Evolutionary conservation across 2,113 vertebrate genomes (phyloP), one percentile per base, ranked within the genome.

Genomic region (Rostratula benghalensis): DNA sequence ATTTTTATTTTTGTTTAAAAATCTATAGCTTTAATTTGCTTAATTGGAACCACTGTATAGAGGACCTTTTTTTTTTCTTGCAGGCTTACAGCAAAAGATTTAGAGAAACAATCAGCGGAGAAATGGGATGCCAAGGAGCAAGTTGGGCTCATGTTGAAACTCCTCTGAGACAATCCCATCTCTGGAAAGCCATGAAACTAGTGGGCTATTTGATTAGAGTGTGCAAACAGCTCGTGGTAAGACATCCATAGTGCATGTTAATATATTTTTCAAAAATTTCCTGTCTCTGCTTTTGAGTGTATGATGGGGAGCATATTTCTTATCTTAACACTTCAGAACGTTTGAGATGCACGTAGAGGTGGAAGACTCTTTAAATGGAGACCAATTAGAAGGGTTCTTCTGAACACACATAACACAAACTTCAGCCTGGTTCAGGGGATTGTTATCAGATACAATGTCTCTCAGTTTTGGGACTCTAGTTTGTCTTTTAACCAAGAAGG

Each of bases 401-500:
- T 0, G 1, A 69, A 79, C 48, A n/a, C 46, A 15, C 53, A 24
- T 67, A 63, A 39, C 43, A 27, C 28, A 87, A 83, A 89, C 64
- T 50, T 59, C 68, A 64, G 53, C 50, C 83, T 95, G 81, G 50
- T 68, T 86, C 43, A 59, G 68, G 79, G 93, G 56, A 95, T 41
- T 10, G 0, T 79, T 73, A 46, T 33, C 43, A 60, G 81, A 79
- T n/a, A 67, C 2, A 7, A 21, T n/a, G 43, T 79, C 56, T 70
- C 68, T 81, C 43, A 39, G 9, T 93, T 86, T 71, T 65, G 61
- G 53, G 74, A 60, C 60, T 45, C 27, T 56, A 70, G 39, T 83
- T 95, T 89, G 33, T 93, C 59, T 87, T 95, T 91, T 91, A 97
- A 94, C 74, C 37, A 80, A 78, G 80, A 91, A 89, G 31, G 61